phyloP scores from a whole-genome alignment of 1,140 invertebrate genomes.

The Eulimnadia texana region DNA sequence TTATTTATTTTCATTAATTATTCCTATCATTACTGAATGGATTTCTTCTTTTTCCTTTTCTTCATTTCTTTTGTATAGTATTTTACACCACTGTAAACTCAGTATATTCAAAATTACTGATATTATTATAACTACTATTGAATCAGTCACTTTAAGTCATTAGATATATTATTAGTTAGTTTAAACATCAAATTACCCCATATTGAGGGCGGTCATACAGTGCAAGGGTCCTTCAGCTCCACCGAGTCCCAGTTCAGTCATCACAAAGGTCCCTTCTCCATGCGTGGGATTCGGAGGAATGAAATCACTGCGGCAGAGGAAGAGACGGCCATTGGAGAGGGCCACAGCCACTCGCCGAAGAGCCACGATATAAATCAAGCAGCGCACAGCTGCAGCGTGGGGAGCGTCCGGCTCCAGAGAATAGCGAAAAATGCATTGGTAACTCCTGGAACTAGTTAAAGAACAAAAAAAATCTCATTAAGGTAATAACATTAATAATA shows the following conservation, averaged over 20 bases:
- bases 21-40: no score
- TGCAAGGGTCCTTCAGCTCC: constrained; percentile 29
- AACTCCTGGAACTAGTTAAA: constrained; percentile 20
- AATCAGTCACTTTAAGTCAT: no score
- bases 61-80: no score
- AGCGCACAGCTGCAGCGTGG: constrained; percentile 38
- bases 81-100: no score
- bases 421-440: constrained; percentile 35
- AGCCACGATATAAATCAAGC: constrained; percentile 44
- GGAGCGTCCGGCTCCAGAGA: constrained; percentile 34
- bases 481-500: constrained; percentile 1
- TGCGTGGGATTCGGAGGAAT: constrained; percentile 42
- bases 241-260: constrained; percentile 46
- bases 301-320: constrained; percentile 47
- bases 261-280: constrained; percentile 53
- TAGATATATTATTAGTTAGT: background rate
- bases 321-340: constrained; percentile 54
- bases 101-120: no score
- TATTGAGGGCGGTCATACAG: constrained; percentile 34
- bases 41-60: no score
- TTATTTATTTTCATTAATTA: background rate
- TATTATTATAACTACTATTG: no score
- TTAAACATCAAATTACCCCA: background rate
- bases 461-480: constrained; percentile 11
- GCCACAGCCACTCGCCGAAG: constrained; percentile 55